Percentiles rank a stretch among this genome's conserved stretches.
These are phyloP conservation scores for Arion vulgaris DNA, from an alignment of 1,140 invertebrate genomes.

Conservation along the genomic window DNA sequence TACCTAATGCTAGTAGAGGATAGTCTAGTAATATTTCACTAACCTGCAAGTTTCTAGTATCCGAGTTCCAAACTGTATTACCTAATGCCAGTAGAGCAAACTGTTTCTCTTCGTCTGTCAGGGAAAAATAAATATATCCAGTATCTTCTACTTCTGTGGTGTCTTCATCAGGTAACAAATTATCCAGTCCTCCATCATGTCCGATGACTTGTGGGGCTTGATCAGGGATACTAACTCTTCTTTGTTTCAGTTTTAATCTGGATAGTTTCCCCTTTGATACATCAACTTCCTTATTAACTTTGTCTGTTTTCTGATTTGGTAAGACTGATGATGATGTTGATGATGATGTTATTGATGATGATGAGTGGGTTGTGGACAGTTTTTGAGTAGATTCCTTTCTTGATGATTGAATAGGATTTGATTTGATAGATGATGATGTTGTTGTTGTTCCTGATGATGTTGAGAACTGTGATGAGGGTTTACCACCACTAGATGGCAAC, in stretches of 20 bases:
- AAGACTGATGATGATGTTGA: conserved; percentile 8
- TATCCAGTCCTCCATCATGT: conserved; percentile 63
- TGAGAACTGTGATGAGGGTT: neutral
- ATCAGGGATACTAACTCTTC: conserved; percentile 53
- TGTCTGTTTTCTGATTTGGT: neutral
- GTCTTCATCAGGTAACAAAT: conserved; percentile 53
- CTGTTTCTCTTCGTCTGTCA: conserved; percentile 66
- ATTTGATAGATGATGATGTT: neutral
- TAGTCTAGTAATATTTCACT: too few relatives aligned
- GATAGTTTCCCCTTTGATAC: neutral
- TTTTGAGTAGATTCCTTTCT: neutral
- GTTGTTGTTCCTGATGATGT: neutral
- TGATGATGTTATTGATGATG: neutral
- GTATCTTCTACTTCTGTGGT: conserved; percentile 34
- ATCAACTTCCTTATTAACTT: neutral
- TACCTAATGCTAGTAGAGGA: too few relatives aligned
- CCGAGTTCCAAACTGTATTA: conserved; percentile 66
- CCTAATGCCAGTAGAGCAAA: conserved; percentile 64
- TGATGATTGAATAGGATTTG: neutral
- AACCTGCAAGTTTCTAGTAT: conserved; percentile 55
- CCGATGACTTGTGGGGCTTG: conserved; percentile 58
- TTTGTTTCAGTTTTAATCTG: neutral
- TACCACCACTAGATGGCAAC: neutral
- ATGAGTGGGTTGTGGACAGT: neutral
- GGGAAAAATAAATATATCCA: conserved; percentile 38